These are phyloP conservation scores for Oophaga pumilio DNA, from an alignment of 2,113 vertebrate species.

Conservation along the genomic window DNA sequence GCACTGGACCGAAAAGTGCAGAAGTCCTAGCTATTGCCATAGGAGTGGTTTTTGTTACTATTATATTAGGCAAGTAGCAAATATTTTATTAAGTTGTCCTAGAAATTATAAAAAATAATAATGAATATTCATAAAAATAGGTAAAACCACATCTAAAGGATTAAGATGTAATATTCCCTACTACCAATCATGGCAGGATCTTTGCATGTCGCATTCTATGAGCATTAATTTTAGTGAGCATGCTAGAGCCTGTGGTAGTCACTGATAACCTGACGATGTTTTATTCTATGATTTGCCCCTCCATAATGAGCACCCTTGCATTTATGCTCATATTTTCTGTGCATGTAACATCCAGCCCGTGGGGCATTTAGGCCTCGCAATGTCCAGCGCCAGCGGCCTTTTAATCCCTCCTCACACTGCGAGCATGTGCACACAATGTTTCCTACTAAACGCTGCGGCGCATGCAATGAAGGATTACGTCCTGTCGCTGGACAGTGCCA, in stretches of 20 bases:
- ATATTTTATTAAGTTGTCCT: not conserved
- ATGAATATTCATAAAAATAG: not conserved
- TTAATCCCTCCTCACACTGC: no score
- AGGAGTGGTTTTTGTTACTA: slow-evolving; percentile 35
- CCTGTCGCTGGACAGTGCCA: no score
- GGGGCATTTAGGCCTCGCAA: not conserved
- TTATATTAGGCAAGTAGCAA: slow-evolving; percentile 48
- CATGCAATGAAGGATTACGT: no score
- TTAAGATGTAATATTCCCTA: not conserved
- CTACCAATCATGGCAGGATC: not conserved
- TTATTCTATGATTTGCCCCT: not conserved
- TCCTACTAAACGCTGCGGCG: no score
- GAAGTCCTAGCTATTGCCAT: slow-evolving; percentile 44
- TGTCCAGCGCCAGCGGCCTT: no score
- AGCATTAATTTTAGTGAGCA: not conserved
- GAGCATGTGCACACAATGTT: no score
- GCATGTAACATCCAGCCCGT: not conserved
- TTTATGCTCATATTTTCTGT: not conserved
- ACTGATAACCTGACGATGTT: not conserved
- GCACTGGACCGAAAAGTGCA: not conserved
- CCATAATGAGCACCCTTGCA: not conserved
- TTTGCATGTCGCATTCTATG: not conserved
- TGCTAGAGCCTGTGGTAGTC: not conserved
- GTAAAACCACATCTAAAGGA: not conserved
- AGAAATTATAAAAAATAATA: not conserved